phyloP scores from a whole-genome alignment of 2,797 vertebrate genomes.

The Microctenopoma stevenorrisi region DNA sequence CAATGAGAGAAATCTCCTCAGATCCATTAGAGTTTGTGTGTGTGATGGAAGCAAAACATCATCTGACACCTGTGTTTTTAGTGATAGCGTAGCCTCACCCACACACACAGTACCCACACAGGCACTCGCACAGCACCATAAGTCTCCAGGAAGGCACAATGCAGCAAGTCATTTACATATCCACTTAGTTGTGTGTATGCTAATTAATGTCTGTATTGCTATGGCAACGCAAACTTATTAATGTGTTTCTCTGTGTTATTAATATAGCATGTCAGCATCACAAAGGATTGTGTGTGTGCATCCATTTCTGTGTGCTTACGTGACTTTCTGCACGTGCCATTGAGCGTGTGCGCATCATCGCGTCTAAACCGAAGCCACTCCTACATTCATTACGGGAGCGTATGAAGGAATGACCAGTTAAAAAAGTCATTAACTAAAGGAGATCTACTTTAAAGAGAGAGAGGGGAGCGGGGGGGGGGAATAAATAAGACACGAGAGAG shows the following conservation, averaged over 20 bases:
- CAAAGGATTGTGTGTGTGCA: slow-evolving; percentile 25
- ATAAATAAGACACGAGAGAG: slow-evolving; percentile 27
- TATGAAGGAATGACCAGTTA: slow-evolving; percentile 68
- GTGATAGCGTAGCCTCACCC: slow-evolving; percentile 7
- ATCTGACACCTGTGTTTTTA: slow-evolving; percentile 22
- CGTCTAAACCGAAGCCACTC: slow-evolving; percentile 42
- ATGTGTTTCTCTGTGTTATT: slow-evolving; percentile 64
- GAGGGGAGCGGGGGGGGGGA: slow-evolving; percentile 7
- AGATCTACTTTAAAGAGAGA: slow-evolving; percentile 32
- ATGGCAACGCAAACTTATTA: slow-evolving; percentile 59
- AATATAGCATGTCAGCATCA: slow-evolving; percentile 58
- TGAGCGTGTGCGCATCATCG: slow-evolving; percentile 23
- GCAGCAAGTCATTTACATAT: slow-evolving; percentile 58
- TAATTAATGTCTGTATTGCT: slow-evolving; percentile 64
- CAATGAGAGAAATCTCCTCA: not conserved
- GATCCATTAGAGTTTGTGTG: not conserved
- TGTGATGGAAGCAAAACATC: not conserved
- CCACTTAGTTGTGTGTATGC: slow-evolving; percentile 42
- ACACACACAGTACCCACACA: slow-evolving; percentile 7
- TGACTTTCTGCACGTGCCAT: slow-evolving; percentile 26
- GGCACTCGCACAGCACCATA: slow-evolving; percentile 9
- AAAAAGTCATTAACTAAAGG: slow-evolving; percentile 70
- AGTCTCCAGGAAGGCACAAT: slow-evolving; percentile 28
- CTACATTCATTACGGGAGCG: slow-evolving; percentile 47
- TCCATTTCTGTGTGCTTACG: slow-evolving; percentile 16